A percentile compares a stretch with the other conserved stretches of the same genome.
Conservation (phyloP, 2,797 vertebrate genomes). For the Tenualosa thibaudeaui region DNA sequence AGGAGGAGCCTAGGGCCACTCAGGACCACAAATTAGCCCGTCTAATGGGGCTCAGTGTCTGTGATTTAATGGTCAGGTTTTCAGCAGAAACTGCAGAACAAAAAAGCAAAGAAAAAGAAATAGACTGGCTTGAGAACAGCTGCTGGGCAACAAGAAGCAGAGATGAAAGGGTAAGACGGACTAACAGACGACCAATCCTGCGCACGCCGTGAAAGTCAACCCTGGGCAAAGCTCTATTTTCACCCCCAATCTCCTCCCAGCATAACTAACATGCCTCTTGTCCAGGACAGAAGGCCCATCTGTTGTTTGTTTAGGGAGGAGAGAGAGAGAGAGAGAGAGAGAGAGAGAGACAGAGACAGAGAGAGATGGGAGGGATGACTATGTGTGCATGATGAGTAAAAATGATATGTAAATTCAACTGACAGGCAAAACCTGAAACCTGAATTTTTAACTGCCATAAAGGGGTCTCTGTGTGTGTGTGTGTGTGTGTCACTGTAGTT, state of each 20-base stretch:
- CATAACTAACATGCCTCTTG: slow-evolving; percentile 68
- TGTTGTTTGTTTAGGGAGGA: slow-evolving; percentile 75
- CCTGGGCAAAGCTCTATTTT: slow-evolving; percentile 53
- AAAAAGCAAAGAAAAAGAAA: slow-evolving; percentile 34
- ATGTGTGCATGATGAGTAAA: slow-evolving; percentile 13
- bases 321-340: neutral
- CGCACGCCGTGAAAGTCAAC: slow-evolving; percentile 62
- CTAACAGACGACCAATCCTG: slow-evolving; percentile 63
- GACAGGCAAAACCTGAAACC: neutral
- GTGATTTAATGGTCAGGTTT: neutral
- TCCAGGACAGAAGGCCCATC: slow-evolving; percentile 77
- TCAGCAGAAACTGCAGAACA: neutral
- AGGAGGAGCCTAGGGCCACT: neutral
- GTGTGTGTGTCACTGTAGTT: neutral
- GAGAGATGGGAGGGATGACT: slow-evolving; percentile 24
- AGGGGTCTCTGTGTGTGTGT: neutral
- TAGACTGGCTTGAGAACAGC: neutral
- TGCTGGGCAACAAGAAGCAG: neutral
- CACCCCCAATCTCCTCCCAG: slow-evolving; percentile 48
- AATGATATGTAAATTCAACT: slow-evolving; percentile 22
- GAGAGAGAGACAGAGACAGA: neutral
- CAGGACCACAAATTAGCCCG: neutral
- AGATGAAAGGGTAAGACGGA: slow-evolving; percentile 29
- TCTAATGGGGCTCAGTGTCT: neutral
- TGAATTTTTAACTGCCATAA: neutral